These are phyloP conservation scores for Galerucella pusilla DNA, from an alignment of 2,888 invertebrate species.

Conservation along the genomic window DNA sequence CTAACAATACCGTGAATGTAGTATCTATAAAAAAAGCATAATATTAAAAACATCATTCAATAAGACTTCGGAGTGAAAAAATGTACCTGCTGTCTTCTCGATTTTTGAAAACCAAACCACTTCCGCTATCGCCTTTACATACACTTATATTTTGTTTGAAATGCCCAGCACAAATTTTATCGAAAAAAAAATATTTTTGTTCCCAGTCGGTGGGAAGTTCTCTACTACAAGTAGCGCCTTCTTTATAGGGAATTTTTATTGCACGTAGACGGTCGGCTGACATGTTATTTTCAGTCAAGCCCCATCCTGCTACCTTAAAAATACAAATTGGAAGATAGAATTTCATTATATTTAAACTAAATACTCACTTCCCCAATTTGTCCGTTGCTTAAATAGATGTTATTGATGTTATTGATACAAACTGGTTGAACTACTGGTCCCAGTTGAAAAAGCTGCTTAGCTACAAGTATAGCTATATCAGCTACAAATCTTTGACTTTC, in stretches of 20 bases:
- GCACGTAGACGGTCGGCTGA: constrained; percentile 39
- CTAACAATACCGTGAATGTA: constrained; percentile 46
- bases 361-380: constrained; percentile 40
- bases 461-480: constrained; percentile 42
- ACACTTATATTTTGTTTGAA: constrained; percentile 38
- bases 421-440: constrained; percentile 40
- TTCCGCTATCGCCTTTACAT: constrained; percentile 45
- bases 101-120: constrained; percentile 41
- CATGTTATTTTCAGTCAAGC: constrained; percentile 33
- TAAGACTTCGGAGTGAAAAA: background rate
- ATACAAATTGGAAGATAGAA: no score
- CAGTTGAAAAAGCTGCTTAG: constrained; percentile 30
- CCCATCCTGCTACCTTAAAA: constrained; percentile 44
- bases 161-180: constrained; percentile 46
- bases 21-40: constrained; percentile 23
- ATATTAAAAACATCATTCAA: no score
- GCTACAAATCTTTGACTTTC: constrained; percentile 36
- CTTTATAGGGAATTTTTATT: constrained; percentile 43
- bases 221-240: constrained; percentile 35
- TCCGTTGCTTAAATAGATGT: constrained; percentile 31
- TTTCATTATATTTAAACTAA: background rate
- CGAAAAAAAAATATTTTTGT: constrained; percentile 39
- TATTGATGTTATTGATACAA: constrained; percentile 40
- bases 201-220: constrained; percentile 42
- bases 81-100: constrained; percentile 38